Conservation (phyloP, 2,797 vertebrate species). For the Tauraco hartlaubi region DNA sequence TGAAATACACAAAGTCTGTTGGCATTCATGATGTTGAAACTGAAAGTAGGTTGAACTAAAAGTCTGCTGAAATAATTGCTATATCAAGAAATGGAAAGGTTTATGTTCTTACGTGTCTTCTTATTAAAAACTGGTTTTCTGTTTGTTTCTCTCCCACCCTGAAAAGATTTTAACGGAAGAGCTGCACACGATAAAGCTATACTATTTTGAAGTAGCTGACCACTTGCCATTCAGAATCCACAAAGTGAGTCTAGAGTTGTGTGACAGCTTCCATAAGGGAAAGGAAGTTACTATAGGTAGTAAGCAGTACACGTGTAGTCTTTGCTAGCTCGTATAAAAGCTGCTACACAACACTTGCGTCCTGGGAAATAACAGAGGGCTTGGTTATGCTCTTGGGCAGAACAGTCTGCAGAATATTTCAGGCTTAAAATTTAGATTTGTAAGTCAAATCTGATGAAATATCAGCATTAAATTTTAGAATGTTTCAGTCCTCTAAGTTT, state of each 20-base stretch:
- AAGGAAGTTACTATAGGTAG: background rate
- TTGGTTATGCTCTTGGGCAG: background rate
- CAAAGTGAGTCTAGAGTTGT: background rate
- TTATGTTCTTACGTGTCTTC: background rate
- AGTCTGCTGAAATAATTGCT: background rate
- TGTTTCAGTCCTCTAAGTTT: background rate
- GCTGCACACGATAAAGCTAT: background rate
- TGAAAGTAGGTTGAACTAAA: conserved; percentile 82
- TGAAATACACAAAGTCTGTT: conserved; percentile 96
- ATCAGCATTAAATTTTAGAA: background rate
- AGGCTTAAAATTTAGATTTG: background rate
- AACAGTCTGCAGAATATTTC: background rate
- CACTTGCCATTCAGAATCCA: background rate
- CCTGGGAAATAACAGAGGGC: background rate
- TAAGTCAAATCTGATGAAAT: background rate
- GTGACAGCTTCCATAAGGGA: background rate
- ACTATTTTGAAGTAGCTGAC: background rate
- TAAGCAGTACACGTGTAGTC: background rate
- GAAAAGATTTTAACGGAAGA: background rate
- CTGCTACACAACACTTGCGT: background rate
- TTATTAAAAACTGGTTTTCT: background rate
- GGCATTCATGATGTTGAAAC: conserved; percentile 91
- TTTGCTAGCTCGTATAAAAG: background rate
- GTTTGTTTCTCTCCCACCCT: background rate
- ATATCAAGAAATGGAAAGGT: background rate